Percentiles rank a stretch among this genome's conserved stretches.
Evolutionary conservation across 1,140 invertebrate genomes (phyloP).

Genomic region (Drosophila sechellia): DNA sequence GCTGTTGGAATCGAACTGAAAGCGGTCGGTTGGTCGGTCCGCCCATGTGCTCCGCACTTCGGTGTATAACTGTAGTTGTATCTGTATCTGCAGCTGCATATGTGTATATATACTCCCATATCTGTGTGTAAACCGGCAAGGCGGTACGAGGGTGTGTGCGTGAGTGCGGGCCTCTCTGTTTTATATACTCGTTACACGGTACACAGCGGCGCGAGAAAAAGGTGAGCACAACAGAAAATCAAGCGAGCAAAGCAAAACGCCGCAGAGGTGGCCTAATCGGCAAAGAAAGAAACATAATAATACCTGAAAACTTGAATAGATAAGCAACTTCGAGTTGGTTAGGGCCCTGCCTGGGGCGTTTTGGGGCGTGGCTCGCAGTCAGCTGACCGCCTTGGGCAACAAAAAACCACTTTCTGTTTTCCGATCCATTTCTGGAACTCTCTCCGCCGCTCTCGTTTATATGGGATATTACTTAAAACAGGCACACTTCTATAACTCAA

Average conservation of each 20-base stretch:
- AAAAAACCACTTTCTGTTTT: slow-evolving; percentile 25
- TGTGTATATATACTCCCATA: slow-evolving; percentile 25
- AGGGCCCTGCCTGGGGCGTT: slow-evolving; percentile 12
- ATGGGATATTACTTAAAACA: slow-evolving; percentile 4
- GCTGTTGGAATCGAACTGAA: slow-evolving; percentile 70
- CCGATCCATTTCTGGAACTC: slow-evolving; percentile 25
- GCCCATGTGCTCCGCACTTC: slow-evolving; percentile 32
- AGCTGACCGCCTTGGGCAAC: slow-evolving; percentile 24
- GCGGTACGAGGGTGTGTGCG: slow-evolving; percentile 29
- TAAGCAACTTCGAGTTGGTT: slow-evolving; percentile 23
- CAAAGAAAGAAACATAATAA: not conserved
- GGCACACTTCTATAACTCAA: not conserved
- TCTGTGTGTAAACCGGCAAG: slow-evolving; percentile 63
- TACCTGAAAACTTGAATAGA: slow-evolving; percentile 11
- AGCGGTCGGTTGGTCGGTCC: slow-evolving; percentile 12
- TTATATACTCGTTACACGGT: slow-evolving; percentile 24
- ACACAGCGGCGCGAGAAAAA: slow-evolving; percentile 59
- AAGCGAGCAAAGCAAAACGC: slow-evolving; percentile 59
- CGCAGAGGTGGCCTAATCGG: slow-evolving; percentile 3
- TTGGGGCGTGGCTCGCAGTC: slow-evolving; percentile 30
- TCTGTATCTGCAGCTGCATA: slow-evolving; percentile 23
- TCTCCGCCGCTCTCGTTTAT: slow-evolving; percentile 15
- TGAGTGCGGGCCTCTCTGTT: slow-evolving; percentile 31
- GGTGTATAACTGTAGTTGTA: slow-evolving; percentile 33
- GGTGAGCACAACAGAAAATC: slow-evolving; percentile 78